phyloP scores from a whole-genome alignment of 2,888 invertebrate genomes.

The Toxonevra muliebris region DNA sequence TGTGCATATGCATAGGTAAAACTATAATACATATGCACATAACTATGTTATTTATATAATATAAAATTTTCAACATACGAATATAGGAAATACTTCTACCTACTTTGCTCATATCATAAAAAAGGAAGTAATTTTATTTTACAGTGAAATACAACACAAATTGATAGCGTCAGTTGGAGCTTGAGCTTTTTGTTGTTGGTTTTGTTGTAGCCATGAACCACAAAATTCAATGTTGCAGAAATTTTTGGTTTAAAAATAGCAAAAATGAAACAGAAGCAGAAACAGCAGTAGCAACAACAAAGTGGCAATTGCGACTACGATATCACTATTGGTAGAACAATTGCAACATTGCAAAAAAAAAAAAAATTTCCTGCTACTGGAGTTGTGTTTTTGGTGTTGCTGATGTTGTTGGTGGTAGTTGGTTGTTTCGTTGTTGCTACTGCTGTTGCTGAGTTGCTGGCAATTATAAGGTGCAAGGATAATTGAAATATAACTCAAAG shows the following conservation, averaged over 20 bases:
- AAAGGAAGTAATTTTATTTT: not conserved
- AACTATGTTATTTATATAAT: no score
- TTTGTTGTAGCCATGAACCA: not conserved
- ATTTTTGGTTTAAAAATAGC: not conserved
- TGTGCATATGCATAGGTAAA: no score
- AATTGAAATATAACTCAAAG: conserved; percentile 7
- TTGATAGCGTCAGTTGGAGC: not conserved
- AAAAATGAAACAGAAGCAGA: not conserved
- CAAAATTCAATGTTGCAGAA: not conserved
- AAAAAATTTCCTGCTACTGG: no score
- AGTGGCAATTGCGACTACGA: not conserved
- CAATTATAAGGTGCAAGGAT: conserved; percentile 15
- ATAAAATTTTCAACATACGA: no score
- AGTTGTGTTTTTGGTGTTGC: no score
- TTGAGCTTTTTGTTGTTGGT: not conserved
- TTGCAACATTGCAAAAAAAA: no score
- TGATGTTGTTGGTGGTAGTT: no score
- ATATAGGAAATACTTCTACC: no score
- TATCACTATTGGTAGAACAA: no score
- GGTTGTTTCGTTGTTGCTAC: no score
- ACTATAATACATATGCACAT: no score
- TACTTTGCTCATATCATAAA: not conserved
- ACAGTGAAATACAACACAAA: not conserved
- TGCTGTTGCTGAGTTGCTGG: not conserved
- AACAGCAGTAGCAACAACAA: not conserved